Conservation (phyloP, 1,140 invertebrate species). For the Mylabris phalerata region DNA sequence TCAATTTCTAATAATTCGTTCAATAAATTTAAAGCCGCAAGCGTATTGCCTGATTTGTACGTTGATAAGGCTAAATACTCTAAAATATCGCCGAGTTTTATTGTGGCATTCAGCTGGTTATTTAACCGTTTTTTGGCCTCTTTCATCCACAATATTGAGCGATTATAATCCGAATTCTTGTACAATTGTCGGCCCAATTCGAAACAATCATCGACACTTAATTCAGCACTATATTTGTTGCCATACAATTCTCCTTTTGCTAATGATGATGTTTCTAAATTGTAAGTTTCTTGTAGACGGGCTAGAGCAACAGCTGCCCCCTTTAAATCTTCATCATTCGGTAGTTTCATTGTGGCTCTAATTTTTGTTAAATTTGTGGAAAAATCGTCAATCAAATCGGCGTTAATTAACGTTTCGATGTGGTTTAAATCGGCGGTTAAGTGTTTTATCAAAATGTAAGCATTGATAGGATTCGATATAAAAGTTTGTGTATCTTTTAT, state of each 20-base stretch:
- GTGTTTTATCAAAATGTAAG: slow-evolving; percentile 91
- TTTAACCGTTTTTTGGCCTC: slow-evolving; percentile 70
- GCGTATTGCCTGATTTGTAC: slow-evolving; percentile 86
- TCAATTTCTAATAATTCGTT: slow-evolving; percentile 77
- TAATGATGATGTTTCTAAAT: slow-evolving; percentile 81
- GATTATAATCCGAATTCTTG: slow-evolving; percentile 87
- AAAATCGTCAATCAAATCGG: slow-evolving; percentile 65
- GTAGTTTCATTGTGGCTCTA: slow-evolving; percentile 70
- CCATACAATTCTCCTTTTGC: slow-evolving; percentile 85
- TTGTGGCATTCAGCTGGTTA: slow-evolving; percentile 58
- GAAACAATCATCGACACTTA: slow-evolving; percentile 90
- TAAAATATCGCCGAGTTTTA: slow-evolving; percentile 76
- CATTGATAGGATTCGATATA: slow-evolving; percentile 93
- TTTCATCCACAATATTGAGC: slow-evolving; percentile 92
- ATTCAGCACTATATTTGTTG: slow-evolving; percentile 64
- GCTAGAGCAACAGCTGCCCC: slow-evolving; percentile 92
- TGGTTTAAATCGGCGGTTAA: slow-evolving; percentile 85
- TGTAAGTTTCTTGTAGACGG: slow-evolving; percentile 95
- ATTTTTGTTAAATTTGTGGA: slow-evolving; percentile 67
- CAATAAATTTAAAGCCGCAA: slow-evolving; percentile 81
- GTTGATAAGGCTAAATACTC: slow-evolving; percentile 95
- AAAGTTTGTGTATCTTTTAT: slow-evolving; percentile 74
- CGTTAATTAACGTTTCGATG: slow-evolving; percentile 66
- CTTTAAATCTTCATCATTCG: slow-evolving; percentile 83
- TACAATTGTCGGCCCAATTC: slow-evolving; percentile 92